Conservation (phyloP, 2,797 vertebrate genomes). For the Karalla daura region DNA sequence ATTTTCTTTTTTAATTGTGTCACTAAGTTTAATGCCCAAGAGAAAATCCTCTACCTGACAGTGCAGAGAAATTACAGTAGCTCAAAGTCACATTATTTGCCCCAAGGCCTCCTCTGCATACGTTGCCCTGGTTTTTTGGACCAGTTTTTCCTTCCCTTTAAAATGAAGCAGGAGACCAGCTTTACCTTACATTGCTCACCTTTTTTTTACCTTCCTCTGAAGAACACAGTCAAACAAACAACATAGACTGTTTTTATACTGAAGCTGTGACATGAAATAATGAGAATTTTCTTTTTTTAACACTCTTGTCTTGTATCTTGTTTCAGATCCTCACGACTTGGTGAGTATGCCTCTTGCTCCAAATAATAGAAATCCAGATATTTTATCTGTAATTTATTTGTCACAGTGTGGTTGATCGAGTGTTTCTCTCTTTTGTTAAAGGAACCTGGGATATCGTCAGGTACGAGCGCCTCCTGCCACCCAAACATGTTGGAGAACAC, state of each 20-base stretch:
- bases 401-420: not conserved
- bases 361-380: too few relatives aligned
- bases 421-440: constrained; percentile 52
- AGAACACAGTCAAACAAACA: not conserved
- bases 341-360: constrained; percentile 70
- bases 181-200: too few relatives aligned
- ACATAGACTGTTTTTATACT: not conserved
- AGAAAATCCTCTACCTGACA: constrained; percentile 8
- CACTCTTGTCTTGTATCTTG: constrained; percentile 14
- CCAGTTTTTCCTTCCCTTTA: not conserved
- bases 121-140: not conserved
- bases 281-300: not conserved
- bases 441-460: constrained; percentile 84
- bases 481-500: not conserved
- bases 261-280: not conserved
- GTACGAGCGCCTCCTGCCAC: constrained; percentile 61
- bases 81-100: not conserved
- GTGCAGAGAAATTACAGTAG: not conserved
- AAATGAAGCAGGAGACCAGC: not conserved
- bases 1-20: constrained; percentile 5
- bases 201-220: not conserved
- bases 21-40: not conserved
- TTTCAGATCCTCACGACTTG: constrained; percentile 85
- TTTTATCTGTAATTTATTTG: not conserved
- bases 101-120: not conserved